Evolutionary conservation across 2,113 vertebrate genomes (phyloP).

Genomic region (Lagenorhynchus albirostris): DNA sequence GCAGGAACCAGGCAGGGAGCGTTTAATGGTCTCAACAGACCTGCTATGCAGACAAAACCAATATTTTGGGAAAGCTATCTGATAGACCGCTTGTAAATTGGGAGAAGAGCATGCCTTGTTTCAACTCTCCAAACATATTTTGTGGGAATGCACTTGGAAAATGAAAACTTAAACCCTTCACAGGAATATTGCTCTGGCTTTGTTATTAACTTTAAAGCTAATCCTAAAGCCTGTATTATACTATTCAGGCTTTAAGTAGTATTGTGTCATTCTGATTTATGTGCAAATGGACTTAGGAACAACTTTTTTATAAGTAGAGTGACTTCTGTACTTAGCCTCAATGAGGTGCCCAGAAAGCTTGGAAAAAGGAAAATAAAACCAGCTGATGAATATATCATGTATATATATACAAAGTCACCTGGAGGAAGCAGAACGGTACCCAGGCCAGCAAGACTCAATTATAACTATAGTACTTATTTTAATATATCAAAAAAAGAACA

Average conservation of each 20-base stretch:
- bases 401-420: not conserved
- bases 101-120: not conserved
- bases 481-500: slow-evolving; percentile 12
- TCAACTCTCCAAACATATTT: not conserved
- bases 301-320: not conserved
- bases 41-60: not conserved
- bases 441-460: not conserved
- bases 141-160: not conserved
- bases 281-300: not conserved
- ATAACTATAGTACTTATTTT: not conserved
- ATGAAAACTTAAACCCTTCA: not conserved
- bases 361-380: not conserved
- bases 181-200: not conserved
- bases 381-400: not conserved
- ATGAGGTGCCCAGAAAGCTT: not conserved
- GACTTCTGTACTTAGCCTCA: not conserved
- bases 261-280: not conserved
- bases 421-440: not conserved
- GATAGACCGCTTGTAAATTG: not conserved
- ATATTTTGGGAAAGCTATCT: not conserved
- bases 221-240: not conserved
- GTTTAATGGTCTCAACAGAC: not conserved
- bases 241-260: not conserved
- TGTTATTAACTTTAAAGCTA: not conserved
- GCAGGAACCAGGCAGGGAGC: not conserved